Base-by-base conservation (phyloP, 2,888 invertebrate species). In the Dryobota labecula region DNA sequence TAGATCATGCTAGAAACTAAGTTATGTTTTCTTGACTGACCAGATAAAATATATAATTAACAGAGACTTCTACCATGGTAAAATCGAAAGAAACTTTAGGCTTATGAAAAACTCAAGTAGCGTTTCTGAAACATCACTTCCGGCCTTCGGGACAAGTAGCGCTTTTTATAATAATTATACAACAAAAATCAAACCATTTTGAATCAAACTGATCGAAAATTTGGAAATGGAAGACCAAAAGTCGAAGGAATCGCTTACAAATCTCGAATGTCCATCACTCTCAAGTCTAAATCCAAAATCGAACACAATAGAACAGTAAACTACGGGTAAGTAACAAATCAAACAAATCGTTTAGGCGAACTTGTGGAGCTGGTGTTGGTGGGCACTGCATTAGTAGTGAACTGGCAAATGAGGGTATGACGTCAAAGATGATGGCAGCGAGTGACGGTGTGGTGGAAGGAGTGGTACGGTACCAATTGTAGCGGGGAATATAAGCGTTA, bases 331-430 rank as follows among this genome's bases (percentile, higher is more conserved):
- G 33, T 43, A 65, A 71, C 49, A 76, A 68, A 76, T 68, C 70
- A 68, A 38, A 57, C 33, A 33, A 49, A 49, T 56, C 63, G 64
- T 66, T 58, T n/a, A 61, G 63, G 60, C 60, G 63, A 51, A 49
- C 43, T 13, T 63, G 45, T 18, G 30, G 49, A 54, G 47, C 5
- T 43, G 27, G 30, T 63, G 13, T 51, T 53, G 49, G 41, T 30
- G 41, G 41, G 56, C 36, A 45, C 54, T 66, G 54, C 54, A 69
- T 66, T 71, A 65, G 57, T 9, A 77, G 57, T 27, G 30, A 63
- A 49, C 54, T 43, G 33, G 51, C 62, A 62, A 64, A 62, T 63
- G 58, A 76, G 54, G 64, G 60, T 67, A 67, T 80, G 79, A 81
- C 79, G 82, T 81, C 72, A 72, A 69, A 3, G 41, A 24, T 63